phyloP scores from a whole-genome alignment of 2,888 invertebrate genomes.

The Coelogynopora nodosa region DNA sequence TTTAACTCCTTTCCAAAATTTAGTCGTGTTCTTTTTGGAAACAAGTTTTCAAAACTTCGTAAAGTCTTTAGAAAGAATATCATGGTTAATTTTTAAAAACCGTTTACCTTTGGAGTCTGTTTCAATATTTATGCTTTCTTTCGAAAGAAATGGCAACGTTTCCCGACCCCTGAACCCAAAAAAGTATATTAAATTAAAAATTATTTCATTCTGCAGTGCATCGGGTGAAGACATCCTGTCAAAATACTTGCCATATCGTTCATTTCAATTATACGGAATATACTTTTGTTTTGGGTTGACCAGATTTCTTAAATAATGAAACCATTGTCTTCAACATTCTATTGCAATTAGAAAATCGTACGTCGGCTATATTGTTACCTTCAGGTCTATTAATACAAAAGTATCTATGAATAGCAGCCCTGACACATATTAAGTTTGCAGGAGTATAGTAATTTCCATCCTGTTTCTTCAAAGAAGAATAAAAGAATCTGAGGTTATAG shows the following conservation, averaged over 20 bases:
- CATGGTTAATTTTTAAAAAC: conserved; percentile 36
- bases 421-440: conserved; percentile 17
- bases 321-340: conserved; percentile 36
- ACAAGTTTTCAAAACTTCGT: neutral
- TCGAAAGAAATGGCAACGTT: conserved; percentile 15
- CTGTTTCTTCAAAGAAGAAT: conserved; percentile 16
- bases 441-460: conserved; percentile 32
- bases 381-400: conserved; percentile 27
- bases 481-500: conserved; percentile 25
- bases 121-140: conserved; percentile 20
- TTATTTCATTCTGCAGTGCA: conserved; percentile 37
- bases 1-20: conserved; percentile 14
- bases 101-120: conserved; percentile 23
- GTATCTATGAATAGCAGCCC: conserved; percentile 34
- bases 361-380: conserved; percentile 9
- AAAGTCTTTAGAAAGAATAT: conserved; percentile 37
- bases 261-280: conserved; percentile 33
- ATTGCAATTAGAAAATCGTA: neutral
- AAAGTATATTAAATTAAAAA: conserved; percentile 39
- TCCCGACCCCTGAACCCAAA: conserved; percentile 37
- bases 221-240: conserved; percentile 20
- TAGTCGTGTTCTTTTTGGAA: neutral
- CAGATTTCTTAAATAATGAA: conserved; percentile 32
- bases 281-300: conserved; percentile 13
- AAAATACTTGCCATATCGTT: conserved; percentile 36